phyloP scores from a whole-genome alignment of 2,888 invertebrate genomes.

The Lasioglossum morio region DNA sequence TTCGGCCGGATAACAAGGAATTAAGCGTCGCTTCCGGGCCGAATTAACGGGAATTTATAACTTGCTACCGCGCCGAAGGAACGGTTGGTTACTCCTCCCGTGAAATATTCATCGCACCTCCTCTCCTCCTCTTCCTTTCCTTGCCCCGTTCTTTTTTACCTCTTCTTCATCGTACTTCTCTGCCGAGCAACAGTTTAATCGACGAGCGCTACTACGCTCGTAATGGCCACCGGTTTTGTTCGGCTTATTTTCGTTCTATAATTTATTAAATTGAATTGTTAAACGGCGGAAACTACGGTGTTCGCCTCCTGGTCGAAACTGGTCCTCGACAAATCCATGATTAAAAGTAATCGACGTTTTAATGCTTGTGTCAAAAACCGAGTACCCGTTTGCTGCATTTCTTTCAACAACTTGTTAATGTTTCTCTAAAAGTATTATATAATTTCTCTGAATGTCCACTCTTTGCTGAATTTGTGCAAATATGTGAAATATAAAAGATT shows the following conservation, averaged over 20 bases:
- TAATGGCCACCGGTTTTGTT: background rate
- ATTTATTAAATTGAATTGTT: background rate
- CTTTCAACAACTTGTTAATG: no score
- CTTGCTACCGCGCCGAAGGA: background rate
- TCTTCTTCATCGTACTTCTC: background rate
- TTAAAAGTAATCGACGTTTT: no score
- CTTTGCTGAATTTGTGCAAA: no score
- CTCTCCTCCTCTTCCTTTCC: background rate
- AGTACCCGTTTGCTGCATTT: no score
- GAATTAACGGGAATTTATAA: slow-evolving; percentile 16
- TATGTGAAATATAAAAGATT: no score
- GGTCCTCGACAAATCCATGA: no score
- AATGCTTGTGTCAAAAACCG: no score
- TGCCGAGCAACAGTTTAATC: background rate
- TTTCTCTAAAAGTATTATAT: no score
- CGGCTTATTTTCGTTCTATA: background rate
- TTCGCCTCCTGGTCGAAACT: no score
- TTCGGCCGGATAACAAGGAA: slow-evolving; percentile 30
- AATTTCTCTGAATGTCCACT: no score
- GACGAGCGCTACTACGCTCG: background rate
- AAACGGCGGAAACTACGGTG: no score
- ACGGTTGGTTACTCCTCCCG: background rate
- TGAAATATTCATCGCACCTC: background rate
- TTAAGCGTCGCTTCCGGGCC: slow-evolving; percentile 24
- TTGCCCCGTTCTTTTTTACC: background rate